Conservation (phyloP, 1,140 invertebrate genomes). For the Choristoneura fumiferana region DNA sequence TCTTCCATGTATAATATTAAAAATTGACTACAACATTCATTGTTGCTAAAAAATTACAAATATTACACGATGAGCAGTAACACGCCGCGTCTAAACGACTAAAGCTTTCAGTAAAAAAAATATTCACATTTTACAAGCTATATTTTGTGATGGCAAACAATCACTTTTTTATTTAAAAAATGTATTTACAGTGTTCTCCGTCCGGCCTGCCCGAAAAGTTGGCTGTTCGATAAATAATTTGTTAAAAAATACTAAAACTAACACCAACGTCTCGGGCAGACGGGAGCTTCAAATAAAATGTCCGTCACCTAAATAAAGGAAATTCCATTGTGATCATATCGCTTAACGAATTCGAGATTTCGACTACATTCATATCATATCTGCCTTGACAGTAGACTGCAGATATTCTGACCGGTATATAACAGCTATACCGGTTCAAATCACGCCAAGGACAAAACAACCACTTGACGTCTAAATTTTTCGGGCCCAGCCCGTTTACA, state of each 20-base stretch:
- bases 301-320: constrained; percentile 2
- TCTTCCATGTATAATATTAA: constrained; percentile 7
- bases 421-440: not conserved
- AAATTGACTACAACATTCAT: constrained; percentile 17
- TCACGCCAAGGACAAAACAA: not conserved
- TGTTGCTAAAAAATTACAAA: constrained; percentile 17
- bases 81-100: not conserved
- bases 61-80: constrained; percentile 3
- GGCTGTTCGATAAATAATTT: not conserved
- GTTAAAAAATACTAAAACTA: not conserved
- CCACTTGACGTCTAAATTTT: not conserved
- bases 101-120: constrained; percentile 28
- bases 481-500: constrained; percentile 1
- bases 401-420: too few species aligned
- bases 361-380: not conserved
- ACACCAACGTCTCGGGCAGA: not conserved
- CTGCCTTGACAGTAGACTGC: not conserved
- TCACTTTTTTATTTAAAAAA: constrained; percentile 20
- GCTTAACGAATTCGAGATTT: constrained; percentile 9
- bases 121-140: constrained; percentile 26
- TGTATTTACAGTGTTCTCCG: constrained; percentile 25
- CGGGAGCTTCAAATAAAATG: not conserved
- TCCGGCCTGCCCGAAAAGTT: not conserved
- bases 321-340: constrained; percentile 5
- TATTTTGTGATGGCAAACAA: constrained; percentile 27